Evolutionary conservation across 2,888 invertebrate species (phyloP).

Genomic region (Phyllotreta striolata): DNA sequence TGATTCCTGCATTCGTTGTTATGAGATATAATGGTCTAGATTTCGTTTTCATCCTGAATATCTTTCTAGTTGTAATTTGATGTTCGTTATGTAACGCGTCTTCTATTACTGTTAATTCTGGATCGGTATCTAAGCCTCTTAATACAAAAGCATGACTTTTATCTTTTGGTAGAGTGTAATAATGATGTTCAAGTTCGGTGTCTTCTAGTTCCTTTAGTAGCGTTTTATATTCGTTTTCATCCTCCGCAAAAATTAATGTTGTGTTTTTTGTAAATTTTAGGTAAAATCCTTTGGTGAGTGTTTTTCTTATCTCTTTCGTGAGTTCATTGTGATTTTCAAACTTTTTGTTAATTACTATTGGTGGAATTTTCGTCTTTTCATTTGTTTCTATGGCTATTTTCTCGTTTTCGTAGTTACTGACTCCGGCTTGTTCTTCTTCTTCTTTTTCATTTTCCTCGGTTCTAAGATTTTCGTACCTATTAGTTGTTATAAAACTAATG

Average conservation of each 20-base stretch:
- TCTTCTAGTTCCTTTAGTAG: not conserved
- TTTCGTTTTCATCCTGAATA: constrained; percentile 2
- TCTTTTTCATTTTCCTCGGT: too few relatives aligned
- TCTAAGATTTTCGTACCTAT: too few relatives aligned
- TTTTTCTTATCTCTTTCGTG: not conserved
- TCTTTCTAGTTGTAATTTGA: not conserved
- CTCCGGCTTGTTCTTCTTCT: too few relatives aligned
- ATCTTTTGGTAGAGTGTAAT: constrained; percentile 2
- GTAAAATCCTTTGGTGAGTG: not conserved
- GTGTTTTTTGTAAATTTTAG: constrained; percentile 6
- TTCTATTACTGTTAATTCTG: not conserved
- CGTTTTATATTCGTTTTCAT: not conserved
- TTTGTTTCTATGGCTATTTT: too few relatives aligned
- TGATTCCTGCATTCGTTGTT: not conserved
- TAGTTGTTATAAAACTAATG: too few relatives aligned
- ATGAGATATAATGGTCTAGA: constrained; percentile 18
- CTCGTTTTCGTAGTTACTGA: too few relatives aligned
- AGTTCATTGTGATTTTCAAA: not conserved
- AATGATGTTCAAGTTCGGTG: constrained; percentile 9
- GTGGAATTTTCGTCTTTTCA: too few relatives aligned
- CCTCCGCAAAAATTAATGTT: constrained; percentile 2
- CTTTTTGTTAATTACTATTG: too few relatives aligned
- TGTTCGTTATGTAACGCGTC: not conserved
- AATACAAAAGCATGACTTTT: constrained; percentile 32
- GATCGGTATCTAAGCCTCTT: constrained; percentile 17